phyloP scores from a whole-genome alignment of 2,888 invertebrate genomes.

The Cylloceria caligata region DNA sequence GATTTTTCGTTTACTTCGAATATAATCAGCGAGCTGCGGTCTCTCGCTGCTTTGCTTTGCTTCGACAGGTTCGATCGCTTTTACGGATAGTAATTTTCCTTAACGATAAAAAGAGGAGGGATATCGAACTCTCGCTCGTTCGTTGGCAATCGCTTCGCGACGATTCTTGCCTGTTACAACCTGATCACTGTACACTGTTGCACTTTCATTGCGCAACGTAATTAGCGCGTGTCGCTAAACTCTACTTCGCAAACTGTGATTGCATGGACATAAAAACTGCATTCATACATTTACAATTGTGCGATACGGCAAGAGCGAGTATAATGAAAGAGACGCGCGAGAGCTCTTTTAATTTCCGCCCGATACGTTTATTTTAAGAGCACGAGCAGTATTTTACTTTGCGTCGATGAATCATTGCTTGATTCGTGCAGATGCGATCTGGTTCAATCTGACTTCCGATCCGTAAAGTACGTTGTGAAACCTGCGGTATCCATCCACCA shows the following conservation, averaged over 20 bases:
- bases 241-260: slow-evolving; percentile 36
- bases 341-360: slow-evolving; percentile 68
- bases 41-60: slow-evolving; percentile 48
- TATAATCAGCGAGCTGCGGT: slow-evolving; percentile 57
- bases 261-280: background rate
- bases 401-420: slow-evolving; percentile 55
- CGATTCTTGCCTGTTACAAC: slow-evolving; percentile 27
- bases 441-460: slow-evolving; percentile 14
- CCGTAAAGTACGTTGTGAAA: background rate
- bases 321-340: slow-evolving; percentile 28
- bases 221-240: slow-evolving; percentile 73
- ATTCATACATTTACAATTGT: background rate
- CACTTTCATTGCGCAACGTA: slow-evolving; percentile 72
- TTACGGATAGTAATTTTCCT: slow-evolving; percentile 59
- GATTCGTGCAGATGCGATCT: slow-evolving; percentile 10
- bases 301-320: slow-evolving; percentile 22
- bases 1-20: slow-evolving; percentile 60
- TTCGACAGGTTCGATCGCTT: slow-evolving; percentile 61
- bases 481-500: too few species aligned
- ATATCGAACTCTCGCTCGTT: slow-evolving; percentile 29
- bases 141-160: slow-evolving; percentile 44
- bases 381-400: background rate
- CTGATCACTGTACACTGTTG: slow-evolving; percentile 42
- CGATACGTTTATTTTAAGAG: slow-evolving; percentile 35
- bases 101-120: slow-evolving; percentile 29